Evolutionary conservation across 1,140 invertebrate genomes (phyloP), one percentile per base, ranked within the genome.

Genomic region (Dolichoris vasculosae): DNA sequence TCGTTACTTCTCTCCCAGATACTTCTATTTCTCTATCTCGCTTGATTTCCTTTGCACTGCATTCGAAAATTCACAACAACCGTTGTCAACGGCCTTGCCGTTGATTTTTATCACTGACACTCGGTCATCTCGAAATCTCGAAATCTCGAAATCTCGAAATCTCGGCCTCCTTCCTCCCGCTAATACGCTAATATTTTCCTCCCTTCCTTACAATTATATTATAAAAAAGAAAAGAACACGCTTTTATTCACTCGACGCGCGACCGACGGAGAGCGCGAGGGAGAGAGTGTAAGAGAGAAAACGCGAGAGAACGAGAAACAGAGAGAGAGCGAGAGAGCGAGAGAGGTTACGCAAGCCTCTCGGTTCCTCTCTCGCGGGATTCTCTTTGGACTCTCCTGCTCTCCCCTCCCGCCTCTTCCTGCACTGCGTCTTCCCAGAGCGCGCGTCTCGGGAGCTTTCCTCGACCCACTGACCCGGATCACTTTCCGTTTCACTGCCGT

Each of bases 401-500:
- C 75, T 32, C 55, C 38, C 82, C n/a, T 6, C 73, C 51, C 71
- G 83, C 20, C 30, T 77, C 59, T 67, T 75, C 38, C 48, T 73
- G 84, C 84, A 63, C 23, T 64, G 78, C 71, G 32, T 46, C 59
- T 46, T 75, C 38, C 71, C 64, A 67, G 64, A 32, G 63, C 83
- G 76, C 83, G 46, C 59, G 43, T 67, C 67, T 59, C 32, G 46
- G 20, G 80, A 71, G 80, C 69, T 73, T 73, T 83, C 87, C 86
- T 87, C 87, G 88, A 87, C 87, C 87, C 87, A 87, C 88, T 88
- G 86, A 87, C 88, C 87, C 86, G 87, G 86, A 89, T 87, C 80
- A 86, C 82, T 81, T 83, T 84, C 81, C 77, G 85, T 85, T 86
- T 80, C 77, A 64, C 78, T 73, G 40, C 69, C 69, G 69, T 43